Evolutionary conservation across 2,113 vertebrate species (phyloP).

Genomic region (Pterocles gutturalis): DNA sequence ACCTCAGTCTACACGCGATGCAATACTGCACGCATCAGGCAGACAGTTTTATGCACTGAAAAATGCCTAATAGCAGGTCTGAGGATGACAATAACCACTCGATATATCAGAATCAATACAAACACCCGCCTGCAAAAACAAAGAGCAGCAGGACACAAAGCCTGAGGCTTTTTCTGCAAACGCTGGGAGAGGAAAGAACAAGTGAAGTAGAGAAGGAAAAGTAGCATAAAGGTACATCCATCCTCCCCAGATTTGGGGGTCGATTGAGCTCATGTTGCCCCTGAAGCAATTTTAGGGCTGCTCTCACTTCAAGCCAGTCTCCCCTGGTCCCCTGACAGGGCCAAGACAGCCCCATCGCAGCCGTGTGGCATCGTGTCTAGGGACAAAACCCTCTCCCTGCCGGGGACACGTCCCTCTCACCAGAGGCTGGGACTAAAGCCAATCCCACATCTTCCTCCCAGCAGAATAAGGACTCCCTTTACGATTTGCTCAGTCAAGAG

Average conservation of each 20-base stretch:
- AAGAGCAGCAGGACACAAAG: neutral
- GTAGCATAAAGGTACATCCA: neutral
- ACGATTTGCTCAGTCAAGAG: conserved; percentile 30
- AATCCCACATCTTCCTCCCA: conserved; percentile 31
- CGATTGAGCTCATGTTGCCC: neutral
- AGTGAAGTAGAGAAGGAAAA: neutral
- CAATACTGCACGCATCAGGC: neutral
- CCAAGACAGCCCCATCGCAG: neutral
- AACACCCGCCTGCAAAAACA: neutral
- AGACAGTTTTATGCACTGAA: neutral
- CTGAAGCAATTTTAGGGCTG: neutral
- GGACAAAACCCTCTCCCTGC: neutral
- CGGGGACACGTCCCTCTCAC: neutral
- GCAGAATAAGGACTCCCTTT: conserved; percentile 49
- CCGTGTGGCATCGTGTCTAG: neutral
- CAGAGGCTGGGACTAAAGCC: conserved; percentile 1
- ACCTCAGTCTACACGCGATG: neutral
- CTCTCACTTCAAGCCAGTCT: neutral
- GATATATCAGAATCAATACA: neutral
- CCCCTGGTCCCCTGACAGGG: neutral
- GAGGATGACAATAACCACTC: neutral
- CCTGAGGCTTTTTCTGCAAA: neutral
- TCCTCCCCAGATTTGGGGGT: neutral
- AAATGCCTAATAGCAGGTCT: neutral
- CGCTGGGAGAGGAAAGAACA: neutral